Conservation (phyloP, 2,888 invertebrate genomes). For the Apodemia mormo region DNA sequence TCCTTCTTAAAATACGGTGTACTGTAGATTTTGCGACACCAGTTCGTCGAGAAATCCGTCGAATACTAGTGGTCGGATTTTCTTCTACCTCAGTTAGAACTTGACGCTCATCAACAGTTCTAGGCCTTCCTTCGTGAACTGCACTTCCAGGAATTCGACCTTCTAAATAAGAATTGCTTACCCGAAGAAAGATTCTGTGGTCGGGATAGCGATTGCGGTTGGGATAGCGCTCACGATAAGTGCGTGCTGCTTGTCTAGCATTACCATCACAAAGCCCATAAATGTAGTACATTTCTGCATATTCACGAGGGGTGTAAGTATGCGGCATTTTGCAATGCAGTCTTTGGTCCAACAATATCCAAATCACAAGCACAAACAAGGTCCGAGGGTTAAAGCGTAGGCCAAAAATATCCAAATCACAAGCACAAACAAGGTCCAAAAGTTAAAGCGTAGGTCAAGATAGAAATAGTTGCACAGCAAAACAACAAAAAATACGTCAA, state of each 20-base stretch:
- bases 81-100: conserved; percentile 6
- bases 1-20: neutral
- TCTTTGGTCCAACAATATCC: conserved; percentile 5
- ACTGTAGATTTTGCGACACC: conserved; percentile 5
- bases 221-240: neutral
- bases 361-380: conserved; percentile 8
- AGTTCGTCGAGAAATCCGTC: conserved; percentile 16
- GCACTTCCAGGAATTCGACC: conserved; percentile 13
- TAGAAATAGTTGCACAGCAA: neutral
- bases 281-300: neutral
- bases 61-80: conserved; percentile 12
- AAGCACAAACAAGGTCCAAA: neutral
- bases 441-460: neutral
- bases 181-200: conserved; percentile 10
- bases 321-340: conserved; percentile 4
- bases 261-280: neutral
- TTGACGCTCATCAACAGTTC: conserved; percentile 13
- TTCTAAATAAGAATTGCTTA: conserved; percentile 18
- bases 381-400: neutral
- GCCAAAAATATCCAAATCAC: conserved; percentile 4
- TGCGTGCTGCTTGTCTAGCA: too few relatives aligned
- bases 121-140: conserved; percentile 16
- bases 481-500: neutral
- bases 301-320: neutral
- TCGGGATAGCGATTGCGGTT: neutral